Conservation (phyloP, 2,797 vertebrate species). For the Arremon brunneinucha region DNA sequence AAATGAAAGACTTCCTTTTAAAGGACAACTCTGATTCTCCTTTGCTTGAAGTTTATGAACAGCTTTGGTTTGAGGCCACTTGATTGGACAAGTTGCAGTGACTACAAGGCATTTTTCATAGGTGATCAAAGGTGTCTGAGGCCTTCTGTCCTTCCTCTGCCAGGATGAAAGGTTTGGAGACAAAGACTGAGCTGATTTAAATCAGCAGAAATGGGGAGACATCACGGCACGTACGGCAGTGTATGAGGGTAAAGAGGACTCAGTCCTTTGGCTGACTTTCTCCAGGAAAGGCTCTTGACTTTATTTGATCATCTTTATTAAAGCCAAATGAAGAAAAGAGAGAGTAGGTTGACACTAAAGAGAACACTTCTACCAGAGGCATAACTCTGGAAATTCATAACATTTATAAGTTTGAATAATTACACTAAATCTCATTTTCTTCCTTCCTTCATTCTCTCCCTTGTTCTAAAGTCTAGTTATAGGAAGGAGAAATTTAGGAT, state of each 20-base stretch:
- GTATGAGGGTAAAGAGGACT: not conserved
- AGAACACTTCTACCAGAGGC: not conserved
- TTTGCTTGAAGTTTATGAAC: conserved; percentile 31
- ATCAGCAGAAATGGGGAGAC: not conserved
- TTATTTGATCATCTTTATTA: not conserved
- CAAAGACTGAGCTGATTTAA: conserved; percentile 12
- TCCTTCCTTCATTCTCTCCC: not conserved
- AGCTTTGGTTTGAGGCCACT: conserved; percentile 6
- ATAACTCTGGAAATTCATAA: not conserved
- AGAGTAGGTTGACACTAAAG: not conserved
- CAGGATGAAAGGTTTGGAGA: conserved; percentile 13
- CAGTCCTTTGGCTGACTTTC: not conserved
- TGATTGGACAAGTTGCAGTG: not conserved
- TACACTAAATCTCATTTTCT: not conserved
- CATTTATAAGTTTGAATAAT: not conserved
- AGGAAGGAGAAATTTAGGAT: not conserved
- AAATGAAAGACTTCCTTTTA: conserved; percentile 43
- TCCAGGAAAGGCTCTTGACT: not conserved
- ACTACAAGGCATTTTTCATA: not conserved
- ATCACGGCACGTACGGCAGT: not conserved
- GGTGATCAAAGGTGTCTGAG: not conserved
- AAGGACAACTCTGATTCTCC: conserved; percentile 26
- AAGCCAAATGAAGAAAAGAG: conserved; percentile 8
- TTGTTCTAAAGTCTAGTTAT: not conserved
- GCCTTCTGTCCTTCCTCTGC: conserved; percentile 21